Evolutionary conservation across 1,140 invertebrate genomes (phyloP), one percentile per base, ranked within the genome.

Genomic region (Hycleus cichorii): DNA sequence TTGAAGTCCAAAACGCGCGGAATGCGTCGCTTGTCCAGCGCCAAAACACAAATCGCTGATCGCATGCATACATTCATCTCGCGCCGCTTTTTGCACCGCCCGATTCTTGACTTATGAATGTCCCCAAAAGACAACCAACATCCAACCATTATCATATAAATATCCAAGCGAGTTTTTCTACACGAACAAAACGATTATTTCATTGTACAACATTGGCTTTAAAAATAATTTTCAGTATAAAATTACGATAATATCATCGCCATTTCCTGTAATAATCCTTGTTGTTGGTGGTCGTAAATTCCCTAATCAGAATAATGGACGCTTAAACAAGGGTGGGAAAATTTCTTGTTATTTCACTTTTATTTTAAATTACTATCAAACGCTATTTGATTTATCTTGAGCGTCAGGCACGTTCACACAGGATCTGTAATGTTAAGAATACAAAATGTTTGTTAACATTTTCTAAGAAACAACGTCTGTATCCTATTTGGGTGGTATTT

Each of bases 21-120:
- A 63, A 63, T 63, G 62, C 62, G 64, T 71, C 66, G 68, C 68
- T 67, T 57, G 57, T 42, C 52, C 66, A 71, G 69, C 69, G 69
- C 69, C 66, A 71, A 71, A 71, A 69, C 69, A 71, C 69, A 71
- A 71, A 71, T 71, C 69, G 66, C 56, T 59, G 58, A 55, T 52
- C 68, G 60, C 67, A 70, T 59, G 62, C 62, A 63, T 57, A 60
- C 58, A 63, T 63, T 63, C 62, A 63, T 71, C 68, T 71, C 62
- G 57, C 64, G 60, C 64, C 55, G 62, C 57, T 71, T 68, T 68
- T 69, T 69, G 60, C 59, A 47, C 49, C 49, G 45, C 40, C 11
- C 46, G n/a, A 25, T 52, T 32, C 32, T 65, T 70, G 67, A 70
- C 66, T 69, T 70, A 70, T 69, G 67, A 69, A 70, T 67, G 66